Base-by-base conservation (phyloP, 92 coral and sea anemone genomes). In the Epizoanthus illoricatus region DNA sequence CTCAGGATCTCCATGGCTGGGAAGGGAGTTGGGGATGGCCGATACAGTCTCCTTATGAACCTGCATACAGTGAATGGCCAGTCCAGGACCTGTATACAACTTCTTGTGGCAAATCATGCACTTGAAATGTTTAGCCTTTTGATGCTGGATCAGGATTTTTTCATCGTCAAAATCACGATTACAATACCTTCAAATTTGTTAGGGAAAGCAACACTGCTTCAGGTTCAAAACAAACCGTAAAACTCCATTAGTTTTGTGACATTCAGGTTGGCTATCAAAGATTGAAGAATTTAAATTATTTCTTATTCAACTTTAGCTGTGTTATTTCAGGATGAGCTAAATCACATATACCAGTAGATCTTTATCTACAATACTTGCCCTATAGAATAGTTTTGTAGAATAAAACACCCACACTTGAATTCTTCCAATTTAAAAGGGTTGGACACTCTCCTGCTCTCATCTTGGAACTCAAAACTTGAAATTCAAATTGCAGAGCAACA, bases 151-250 rank as follows among this genome's bases (percentile, higher is more conserved):
- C 71, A 96, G 85, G 65, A 96, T 94, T 79, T 96, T 96, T 80
- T 96, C 99, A 75, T 96, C 99, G 65, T 96, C 99, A 91, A 96
- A 96, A 86, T 96, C 99, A 47, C 99, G 91, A 70, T 93, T 96
- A 84, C 99, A 96, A 69, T 96, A 96, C 99, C 99, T 96, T 83
- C 3, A 41, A 39, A 19, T 1, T 65, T 11, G 93, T 95, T 76
- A 95, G 93, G 95, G 97, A 62, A 52, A 69, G 23, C 0, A n/a
- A 15, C 9, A 33, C 23, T 28, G 6, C n/a, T 7, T 43, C 5
- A 19, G 12, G 45, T 76, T 42, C 6, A n/a, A 6, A 62, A 13
- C 36, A 58, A 54, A 41, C 19, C 12, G 8, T 2, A 12, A 63
- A 20, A 76, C 2, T 52, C 17, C 47, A 39, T 41, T 63, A 61